phyloP scores from a whole-genome alignment of 2,113 vertebrate species.

The Columba janthina region DNA sequence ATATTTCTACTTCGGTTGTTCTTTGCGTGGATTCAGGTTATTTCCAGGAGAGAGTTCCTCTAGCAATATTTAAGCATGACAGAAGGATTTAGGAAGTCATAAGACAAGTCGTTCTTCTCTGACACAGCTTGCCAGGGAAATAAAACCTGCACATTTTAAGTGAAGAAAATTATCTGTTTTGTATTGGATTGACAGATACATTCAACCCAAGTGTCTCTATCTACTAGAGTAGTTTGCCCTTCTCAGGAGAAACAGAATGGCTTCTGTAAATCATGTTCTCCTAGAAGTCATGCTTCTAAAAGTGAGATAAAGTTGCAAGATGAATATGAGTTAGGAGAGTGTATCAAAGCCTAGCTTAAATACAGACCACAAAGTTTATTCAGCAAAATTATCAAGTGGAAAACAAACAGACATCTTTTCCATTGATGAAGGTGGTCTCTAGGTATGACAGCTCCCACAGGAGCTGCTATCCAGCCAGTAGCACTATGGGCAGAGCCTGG shows the following conservation, averaged over 20 bases:
- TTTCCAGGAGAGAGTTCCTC: neutral
- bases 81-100: neutral
- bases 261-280: neutral
- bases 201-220: neutral
- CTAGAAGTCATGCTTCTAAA: neutral
- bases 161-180: neutral
- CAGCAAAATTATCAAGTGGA: neutral
- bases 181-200: neutral
- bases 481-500: neutral
- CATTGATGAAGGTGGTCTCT: neutral
- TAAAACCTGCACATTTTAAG: neutral
- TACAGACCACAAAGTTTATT: neutral
- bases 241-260: neutral
- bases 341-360: neutral
- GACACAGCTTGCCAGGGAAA: neutral
- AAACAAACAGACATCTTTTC: neutral
- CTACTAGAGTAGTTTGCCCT: neutral
- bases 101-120: neutral
- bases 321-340: neutral
- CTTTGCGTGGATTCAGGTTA: neutral
- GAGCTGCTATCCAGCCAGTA: neutral
- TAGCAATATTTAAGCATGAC: neutral
- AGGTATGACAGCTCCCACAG: neutral
- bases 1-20: accelerated
- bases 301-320: neutral